phyloP scores from a whole-genome alignment of 2,113 vertebrate species.

The Xenopus tropicalis region UCB_Xtro_10.0 CM004445.2:112989501-112990000 shows the following conservation, averaged over 20 bases:
- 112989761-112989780: constrained; percentile 52
- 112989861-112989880: constrained; percentile 50
- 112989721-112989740: constrained; percentile 56
- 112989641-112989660: constrained; percentile 22
- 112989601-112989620: neutral
- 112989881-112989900: constrained; percentile 50
- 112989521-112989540: too few relatives aligned
- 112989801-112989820: constrained; percentile 64
- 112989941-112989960: too few relatives aligned
- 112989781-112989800: constrained; percentile 52
- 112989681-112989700: constrained; percentile 24
- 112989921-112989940: neutral
- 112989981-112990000: neutral
- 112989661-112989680: constrained; percentile 11
- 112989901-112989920: constrained; percentile 15
- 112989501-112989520: too few relatives aligned
- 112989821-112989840: constrained; percentile 53
- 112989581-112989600: constrained; percentile 12
- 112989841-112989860: constrained; percentile 50
- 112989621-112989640: constrained; percentile 22
- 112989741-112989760: constrained; percentile 56
- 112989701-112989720: constrained; percentile 35
- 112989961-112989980: neutral
- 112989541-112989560: too few relatives aligned
- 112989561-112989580: neutral